Evolutionary conservation across 2,888 invertebrate genomes (phyloP), one percentile per base, ranked within the genome.

Genomic region (Invenusta paracnida): DNA sequence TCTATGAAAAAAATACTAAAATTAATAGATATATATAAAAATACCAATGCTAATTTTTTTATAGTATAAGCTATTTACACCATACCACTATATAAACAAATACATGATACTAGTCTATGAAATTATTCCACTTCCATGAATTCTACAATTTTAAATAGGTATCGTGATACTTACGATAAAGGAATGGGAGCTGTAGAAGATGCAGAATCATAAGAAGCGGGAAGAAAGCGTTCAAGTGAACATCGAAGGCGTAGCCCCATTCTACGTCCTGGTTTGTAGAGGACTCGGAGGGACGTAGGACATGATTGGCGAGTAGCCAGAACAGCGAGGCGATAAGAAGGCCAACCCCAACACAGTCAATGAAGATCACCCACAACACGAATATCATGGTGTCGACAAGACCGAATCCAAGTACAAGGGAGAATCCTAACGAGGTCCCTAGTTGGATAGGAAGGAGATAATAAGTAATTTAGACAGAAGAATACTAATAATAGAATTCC

Each of bases 171-270:
- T 89, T 88, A 91, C 91, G 88, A 87, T 89, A 89, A 23, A 92
- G 88, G 88, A 98, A 94, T 88, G 97, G 94, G 85, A 98, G 93
- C 91, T 97, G 96, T 89, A 98, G 94, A 89, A 96, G 95, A 91
- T 99, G 98, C 86, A 99, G 93, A 88, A 98, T 93, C 88, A 97
- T 95, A 23, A 98, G 93, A 0, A 97, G 94, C n/a, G 98, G 98
- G 92, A 98, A 98, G 92, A 97, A 96, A 0, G 98, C 98, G 92
- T 99, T 99, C 89, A 99, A 93, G 93, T 99, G 98, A 1, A 99
- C 96, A 92, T 99, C 98, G 92, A 99, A 99, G 25, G 96, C 95
- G 92, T 97, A 99, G 1, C 96, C 98, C 98, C 98, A 99, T 92
- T 99, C 98, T n/a, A 94, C 93, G 91, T 98, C 96, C 89, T 94